Evolutionary conservation across 2,888 invertebrate species (phyloP).

Genomic region (Ormyrus pomaceus): DNA sequence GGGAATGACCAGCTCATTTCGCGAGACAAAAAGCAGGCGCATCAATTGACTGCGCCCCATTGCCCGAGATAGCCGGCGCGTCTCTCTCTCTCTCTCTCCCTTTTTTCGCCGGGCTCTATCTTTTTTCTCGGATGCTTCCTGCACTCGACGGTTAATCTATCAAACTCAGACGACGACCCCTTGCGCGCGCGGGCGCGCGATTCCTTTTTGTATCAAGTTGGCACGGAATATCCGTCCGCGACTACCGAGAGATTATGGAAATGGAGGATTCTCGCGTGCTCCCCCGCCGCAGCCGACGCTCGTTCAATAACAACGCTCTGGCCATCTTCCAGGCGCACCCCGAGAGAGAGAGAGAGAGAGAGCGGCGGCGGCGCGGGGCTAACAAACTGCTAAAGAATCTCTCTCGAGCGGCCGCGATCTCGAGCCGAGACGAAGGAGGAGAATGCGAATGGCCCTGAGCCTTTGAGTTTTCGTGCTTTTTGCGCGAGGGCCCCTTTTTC

Average conservation of each 20-base stretch:
- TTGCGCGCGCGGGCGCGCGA: not conserved
- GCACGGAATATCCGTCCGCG: constrained; percentile 31
- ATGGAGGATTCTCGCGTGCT: constrained; percentile 59
- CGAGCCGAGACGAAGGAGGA: too few species aligned
- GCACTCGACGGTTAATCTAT: constrained; percentile 46
- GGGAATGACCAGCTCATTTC: not conserved
- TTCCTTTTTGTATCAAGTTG: constrained; percentile 50
- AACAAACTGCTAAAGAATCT: constrained; percentile 41
- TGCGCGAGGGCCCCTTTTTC: too few species aligned
- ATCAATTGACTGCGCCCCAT: constrained; percentile 8
- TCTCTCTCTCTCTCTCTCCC: not conserved
- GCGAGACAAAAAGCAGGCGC: not conserved
- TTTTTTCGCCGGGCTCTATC: not conserved
- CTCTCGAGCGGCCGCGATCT: too few species aligned
- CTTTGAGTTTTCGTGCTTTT: too few species aligned
- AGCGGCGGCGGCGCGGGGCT: constrained; percentile 1
- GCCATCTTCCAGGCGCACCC: constrained; percentile 58
- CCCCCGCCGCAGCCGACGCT: constrained; percentile 29
- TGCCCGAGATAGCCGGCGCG: not conserved
- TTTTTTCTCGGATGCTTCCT: not conserved
- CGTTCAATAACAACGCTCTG: constrained; percentile 61
- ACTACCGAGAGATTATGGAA: constrained; percentile 58
- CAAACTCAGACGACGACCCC: constrained; percentile 15
- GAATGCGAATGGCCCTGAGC: too few species aligned
- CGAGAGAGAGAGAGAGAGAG: too few species aligned